Base-by-base conservation (phyloP, 1,140 invertebrate species). In the Scaptomyza hsui region DNA sequence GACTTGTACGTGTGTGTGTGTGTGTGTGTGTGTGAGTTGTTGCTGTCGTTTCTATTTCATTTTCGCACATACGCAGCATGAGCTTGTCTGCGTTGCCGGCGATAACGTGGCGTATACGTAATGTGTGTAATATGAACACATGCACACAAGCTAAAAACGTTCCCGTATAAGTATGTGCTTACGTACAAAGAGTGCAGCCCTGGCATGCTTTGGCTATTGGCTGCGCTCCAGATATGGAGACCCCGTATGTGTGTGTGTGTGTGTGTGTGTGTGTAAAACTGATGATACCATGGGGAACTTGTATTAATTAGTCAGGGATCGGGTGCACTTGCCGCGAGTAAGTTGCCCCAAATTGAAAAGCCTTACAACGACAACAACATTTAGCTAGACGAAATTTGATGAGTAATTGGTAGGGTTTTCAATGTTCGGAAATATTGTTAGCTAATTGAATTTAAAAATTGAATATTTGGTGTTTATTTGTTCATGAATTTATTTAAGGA, bases 21-120 rank as follows among this genome's bases (percentile, higher is more conserved):
- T 48, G 29, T 32, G 47, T 42, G 9, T 42, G 32, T 21, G 26
- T 42, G 65, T 51, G 19, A 41, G 44, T 49, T 10, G 37, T 3
- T 35, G 35, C 15, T 5, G 10, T 48, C 18, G 56, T 26, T 53
- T 51, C 19, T 64, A 65, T 73, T 68, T 45, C 26, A 70, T 65
- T 61, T 37, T 48, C 45, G 44, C 32, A 64, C 42, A 61, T 47
- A 63, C 41, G 37, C 51, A 48, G 55, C 60, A 74, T 55, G 63
- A 70, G 60, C 55, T 56, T 67, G 65, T 64, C 75, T 69, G 68
- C 42, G 49, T 15, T 29, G 32, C 48, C 35, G 47, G 41, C 64
- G 56, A 63, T 56, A 86, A 59, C 80, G 35, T 65, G 61, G 71
- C 81, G 81, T 77, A 80, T 80, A 83, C 80, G 80, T 64, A 85